Evolutionary conservation across 2,888 invertebrate genomes (phyloP).

Genomic region (Trimorus sp.): DNA sequence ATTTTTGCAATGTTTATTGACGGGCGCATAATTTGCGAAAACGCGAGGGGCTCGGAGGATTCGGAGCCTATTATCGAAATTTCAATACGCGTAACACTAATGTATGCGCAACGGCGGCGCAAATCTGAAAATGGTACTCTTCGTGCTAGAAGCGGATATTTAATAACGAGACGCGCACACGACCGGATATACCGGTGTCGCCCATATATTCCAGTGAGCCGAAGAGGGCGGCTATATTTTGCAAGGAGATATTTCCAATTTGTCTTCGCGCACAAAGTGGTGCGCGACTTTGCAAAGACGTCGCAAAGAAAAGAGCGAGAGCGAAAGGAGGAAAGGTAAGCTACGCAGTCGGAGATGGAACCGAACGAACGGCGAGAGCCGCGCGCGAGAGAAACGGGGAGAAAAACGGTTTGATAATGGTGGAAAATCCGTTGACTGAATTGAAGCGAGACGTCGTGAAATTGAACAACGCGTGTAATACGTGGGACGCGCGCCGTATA

Average conservation of each 20-base stretch:
- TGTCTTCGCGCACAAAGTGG: constrained; percentile 79
- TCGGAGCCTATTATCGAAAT: constrained; percentile 56
- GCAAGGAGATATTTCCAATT: constrained; percentile 80
- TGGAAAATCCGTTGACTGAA: constrained; percentile 80
- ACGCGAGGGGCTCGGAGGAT: constrained; percentile 3
- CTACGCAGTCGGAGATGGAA: constrained; percentile 42
- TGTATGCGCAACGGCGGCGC: constrained; percentile 37
- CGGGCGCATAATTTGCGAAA: constrained; percentile 25
- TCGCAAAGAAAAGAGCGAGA: constrained; percentile 59
- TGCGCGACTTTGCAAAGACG: constrained; percentile 68
- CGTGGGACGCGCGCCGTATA: constrained; percentile 69
- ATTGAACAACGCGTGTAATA: constrained; percentile 80
- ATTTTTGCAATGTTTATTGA: constrained; percentile 18
- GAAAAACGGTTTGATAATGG: constrained; percentile 77
- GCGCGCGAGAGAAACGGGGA: constrained; percentile 66
- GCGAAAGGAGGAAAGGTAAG: constrained; percentile 53
- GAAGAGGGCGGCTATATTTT: constrained; percentile 71
- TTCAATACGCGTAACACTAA: constrained; percentile 40
- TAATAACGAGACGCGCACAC: constrained; percentile 76
- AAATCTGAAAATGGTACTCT: constrained; percentile 57
- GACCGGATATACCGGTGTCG: constrained; percentile 75
- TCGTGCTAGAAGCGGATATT: constrained; percentile 73
- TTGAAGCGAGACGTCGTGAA: constrained; percentile 80
- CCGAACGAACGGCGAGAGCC: constrained; percentile 30
- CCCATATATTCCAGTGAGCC: constrained; percentile 73